Base-by-base conservation (phyloP, 2,888 invertebrate genomes). In the Gortyna flavago region DNA sequence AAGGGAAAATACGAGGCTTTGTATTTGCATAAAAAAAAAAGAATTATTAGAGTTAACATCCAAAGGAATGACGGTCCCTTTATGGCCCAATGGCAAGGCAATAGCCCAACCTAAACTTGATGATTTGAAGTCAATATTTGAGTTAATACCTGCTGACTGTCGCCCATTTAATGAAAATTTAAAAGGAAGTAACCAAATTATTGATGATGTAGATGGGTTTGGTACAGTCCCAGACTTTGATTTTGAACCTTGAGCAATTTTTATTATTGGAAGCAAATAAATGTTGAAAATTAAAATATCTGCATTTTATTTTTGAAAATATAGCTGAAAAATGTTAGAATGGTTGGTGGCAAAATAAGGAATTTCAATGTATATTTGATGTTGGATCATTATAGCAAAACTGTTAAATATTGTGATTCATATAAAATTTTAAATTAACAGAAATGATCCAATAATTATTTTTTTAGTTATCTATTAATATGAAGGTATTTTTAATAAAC, bases 121-220 rank as follows among this genome's bases (percentile, higher is more conserved):
- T 69, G 69, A 72, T 64, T 65, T 73, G 38, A 73, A 66, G 59
- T 75, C 75, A 44, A 67, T 68, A 44, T 75, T 66, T 67, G 66
- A 75, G 59, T 48, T 75, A 66, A 75, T 75, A 67, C 75, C 67
- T 8, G 61, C 66, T 59, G 68, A 68, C 48, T 75, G 75, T 67
- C 61, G 32, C 59, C 67, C 66, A 67, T 75, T 75, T 75, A 68
- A 75, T 75, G 67, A 68, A 75, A 66, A 75, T 67, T 67, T 35
- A 66, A 54, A 35, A 35, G 35, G 64, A 64, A 64, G 64, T 64
- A 64, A 64, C 62, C 62, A 73, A 64, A 65, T 73, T 62, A 64
- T 73, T 66, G 57, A 74, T 57, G 74, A 74, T 67, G 51, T 59
- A 66, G 74, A 74, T 74, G 74, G 67, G 66, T 74, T 74, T 72